Conservation (phyloP, 2,113 vertebrate genomes). For the Myrmophylax atrothorax region DNA sequence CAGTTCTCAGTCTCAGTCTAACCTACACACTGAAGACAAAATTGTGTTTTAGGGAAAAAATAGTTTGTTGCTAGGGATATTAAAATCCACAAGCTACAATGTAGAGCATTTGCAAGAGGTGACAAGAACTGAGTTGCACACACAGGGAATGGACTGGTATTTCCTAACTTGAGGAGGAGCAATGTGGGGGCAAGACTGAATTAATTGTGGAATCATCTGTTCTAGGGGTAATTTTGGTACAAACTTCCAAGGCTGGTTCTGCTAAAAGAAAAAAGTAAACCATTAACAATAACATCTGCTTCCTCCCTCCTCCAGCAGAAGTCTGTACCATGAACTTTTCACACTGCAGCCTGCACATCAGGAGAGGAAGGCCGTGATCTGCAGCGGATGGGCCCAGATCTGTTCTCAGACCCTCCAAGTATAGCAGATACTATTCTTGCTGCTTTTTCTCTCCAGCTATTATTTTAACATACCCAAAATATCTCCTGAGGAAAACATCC, state of each 20-base stretch:
- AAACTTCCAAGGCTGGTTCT: not conserved
- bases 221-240: not conserved
- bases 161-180: not conserved
- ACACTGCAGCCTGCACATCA: not conserved
- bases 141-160: not conserved
- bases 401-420: not conserved
- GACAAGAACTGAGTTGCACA: not conserved
- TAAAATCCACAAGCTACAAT: not conserved
- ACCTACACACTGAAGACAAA: rapidly evolving
- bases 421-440: conserved; percentile 18
- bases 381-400: not conserved
- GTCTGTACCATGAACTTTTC: conserved; percentile 22
- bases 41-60: not conserved
- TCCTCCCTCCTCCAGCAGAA: not conserved
- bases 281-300: not conserved
- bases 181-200: not conserved
- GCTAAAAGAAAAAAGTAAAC: not conserved
- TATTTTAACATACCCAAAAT: conserved; percentile 24
- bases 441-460: not conserved
- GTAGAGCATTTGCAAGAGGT: not conserved
- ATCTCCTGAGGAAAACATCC: conserved; percentile 17
- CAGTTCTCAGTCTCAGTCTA: not conserved
- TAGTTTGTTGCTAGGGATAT: not conserved
- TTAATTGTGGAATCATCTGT: not conserved
- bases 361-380: conserved; percentile 18